Evolutionary conservation across 2,797 vertebrate genomes (phyloP), one percentile per base, ranked within the genome.

Genomic region (Coracias cyanogaster): DNA sequence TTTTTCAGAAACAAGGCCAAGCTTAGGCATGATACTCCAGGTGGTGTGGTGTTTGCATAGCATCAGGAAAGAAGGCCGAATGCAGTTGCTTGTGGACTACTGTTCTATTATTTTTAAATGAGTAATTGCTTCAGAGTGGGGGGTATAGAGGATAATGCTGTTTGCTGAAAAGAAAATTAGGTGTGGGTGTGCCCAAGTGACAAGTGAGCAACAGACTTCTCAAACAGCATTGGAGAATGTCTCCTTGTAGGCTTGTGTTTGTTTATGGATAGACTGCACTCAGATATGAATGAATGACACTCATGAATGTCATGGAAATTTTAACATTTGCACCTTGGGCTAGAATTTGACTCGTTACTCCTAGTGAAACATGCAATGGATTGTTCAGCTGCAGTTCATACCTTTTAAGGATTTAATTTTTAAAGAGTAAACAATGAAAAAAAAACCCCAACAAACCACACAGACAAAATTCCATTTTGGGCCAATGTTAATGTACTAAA

Each of bases 101-200:
- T 19, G 39, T 26, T 83, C 65, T n/a, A 9, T 85, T 61, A 45
- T 48, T 58, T 13, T 90, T 39, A 39, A 72, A 82, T 86, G 81
- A 96, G 72, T 77, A 35, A 79, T 69, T 93, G 57, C 72, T 73
- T 82, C 51, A 15, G 54, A 77, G 48, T 54, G 10, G 48, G 76
- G 82, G 82, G 26, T 61, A 37, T 26, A 22, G 55, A 57, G 80
- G 19, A 33, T 69, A 72, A 82, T 43, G 17, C 80, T 66, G 8
- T 17, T 41, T 82, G 89, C 80, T 92, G 91, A 82, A 76, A 94
- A 66, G 87, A 86, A 92, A 78, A 93, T 78, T 5, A 54, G 51
- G 26, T 45, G 1, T 51, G 87, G 91, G 87, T 65, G 93, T 88
- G 87, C 51, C 85, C 48, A 4, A 72, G 82, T 69, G 91, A 81